Evolutionary conservation across 2,797 vertebrate genomes (phyloP).

Genomic region (Petrocephalus sullivani): DNA sequence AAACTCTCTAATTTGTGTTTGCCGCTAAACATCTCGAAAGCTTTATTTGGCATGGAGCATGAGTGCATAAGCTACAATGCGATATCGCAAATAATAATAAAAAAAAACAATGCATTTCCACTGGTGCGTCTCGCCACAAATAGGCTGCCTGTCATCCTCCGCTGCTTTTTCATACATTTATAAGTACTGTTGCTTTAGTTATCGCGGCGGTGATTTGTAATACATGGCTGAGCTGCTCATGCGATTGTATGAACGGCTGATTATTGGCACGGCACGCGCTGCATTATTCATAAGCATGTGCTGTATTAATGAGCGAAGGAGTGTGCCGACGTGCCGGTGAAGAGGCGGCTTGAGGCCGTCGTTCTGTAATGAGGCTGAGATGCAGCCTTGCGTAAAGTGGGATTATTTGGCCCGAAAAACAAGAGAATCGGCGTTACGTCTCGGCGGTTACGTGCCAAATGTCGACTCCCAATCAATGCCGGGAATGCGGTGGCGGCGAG

Average conservation of each 20-base stretch:
- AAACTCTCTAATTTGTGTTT: neutral
- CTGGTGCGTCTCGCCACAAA: constrained; percentile 9
- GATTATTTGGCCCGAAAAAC: neutral
- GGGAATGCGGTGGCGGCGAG: neutral
- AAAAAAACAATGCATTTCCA: constrained; percentile 1
- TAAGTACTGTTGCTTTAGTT: constrained; percentile 19
- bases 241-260: constrained; percentile 21
- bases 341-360: neutral
- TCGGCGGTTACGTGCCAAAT: constrained; percentile 1
- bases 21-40: neutral
- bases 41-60: neutral
- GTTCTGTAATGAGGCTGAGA: neutral
- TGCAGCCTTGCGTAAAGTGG: neutral
- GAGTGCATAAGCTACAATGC: neutral
- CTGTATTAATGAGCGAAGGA: constrained; percentile 17
- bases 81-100: neutral
- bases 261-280: neutral
- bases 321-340: neutral
- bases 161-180: constrained; percentile 16
- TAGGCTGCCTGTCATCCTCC: constrained; percentile 13
- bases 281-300: constrained; percentile 25
- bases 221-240: constrained; percentile 13
- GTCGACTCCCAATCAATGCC: neutral
- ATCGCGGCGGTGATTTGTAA: constrained; percentile 17
- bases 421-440: neutral